Evolutionary conservation across 2,888 invertebrate species (phyloP).

Genomic region (Sarcophaga rosellei): DNA sequence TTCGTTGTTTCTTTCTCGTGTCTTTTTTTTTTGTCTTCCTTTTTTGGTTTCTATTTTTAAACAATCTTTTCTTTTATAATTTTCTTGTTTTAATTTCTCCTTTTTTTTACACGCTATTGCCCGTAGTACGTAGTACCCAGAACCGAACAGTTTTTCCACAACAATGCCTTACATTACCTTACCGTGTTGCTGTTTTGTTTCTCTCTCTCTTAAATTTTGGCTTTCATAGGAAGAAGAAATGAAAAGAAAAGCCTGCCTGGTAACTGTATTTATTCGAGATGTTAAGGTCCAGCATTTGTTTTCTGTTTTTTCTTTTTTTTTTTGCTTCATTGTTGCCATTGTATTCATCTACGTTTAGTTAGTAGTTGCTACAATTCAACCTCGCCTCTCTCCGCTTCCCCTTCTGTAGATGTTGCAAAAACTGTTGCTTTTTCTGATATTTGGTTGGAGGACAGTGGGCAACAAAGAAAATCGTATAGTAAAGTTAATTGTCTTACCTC

Average conservation of each 20-base stretch:
- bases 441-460: no score
- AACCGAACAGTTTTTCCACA: slow-evolving; percentile 40
- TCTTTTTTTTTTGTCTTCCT: no score
- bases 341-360: slow-evolving; percentile 38
- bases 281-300: not conserved
- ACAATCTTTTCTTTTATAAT: slow-evolving; percentile 18
- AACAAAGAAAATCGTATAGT: no score
- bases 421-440: slow-evolving; percentile 51
- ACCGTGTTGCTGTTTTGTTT: not conserved
- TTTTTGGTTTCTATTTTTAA: not conserved
- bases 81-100: not conserved
- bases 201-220: no score
- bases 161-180: slow-evolving; percentile 55
- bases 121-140: not conserved
- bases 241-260: not conserved
- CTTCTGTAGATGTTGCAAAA: slow-evolving; percentile 13
- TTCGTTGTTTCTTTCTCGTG: slow-evolving; percentile 4
- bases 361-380: slow-evolving; percentile 37
- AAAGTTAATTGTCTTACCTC: no score
- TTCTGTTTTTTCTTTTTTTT: no score
- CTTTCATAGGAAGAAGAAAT: no score
- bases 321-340: slow-evolving; percentile 16
- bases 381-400: slow-evolving; percentile 2
- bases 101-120: no score
- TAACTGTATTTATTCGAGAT: not conserved